Base-by-base conservation (phyloP, 2,113 vertebrate genomes). In the Neotragus moschatus region DNA sequence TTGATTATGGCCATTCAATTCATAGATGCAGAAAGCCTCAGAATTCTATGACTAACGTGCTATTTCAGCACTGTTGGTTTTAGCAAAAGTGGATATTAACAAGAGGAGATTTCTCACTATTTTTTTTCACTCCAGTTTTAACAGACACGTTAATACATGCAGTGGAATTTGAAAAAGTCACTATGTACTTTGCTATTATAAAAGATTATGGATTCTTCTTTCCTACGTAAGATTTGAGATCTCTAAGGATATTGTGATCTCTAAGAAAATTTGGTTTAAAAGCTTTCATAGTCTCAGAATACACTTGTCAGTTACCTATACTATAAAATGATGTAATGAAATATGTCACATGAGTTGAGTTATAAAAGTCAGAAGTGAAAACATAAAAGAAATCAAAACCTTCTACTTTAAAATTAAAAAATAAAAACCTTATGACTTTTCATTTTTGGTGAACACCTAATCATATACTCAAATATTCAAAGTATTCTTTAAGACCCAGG, bases 181-280 rank as follows among this genome's bases (percentile, higher is more conserved):
- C 21, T 73, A 15, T 17, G 25, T 17, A 81, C 17, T 93, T 90
- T 84, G 19, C 33, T 93, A 60, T 21, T 75, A 15, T 84, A 61
- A 91, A 95, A 87, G 3, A 53, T 82, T 53, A 56, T 26, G 6
- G 53, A 75, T 30, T 53, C 81, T 88, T 82, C 81, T 88, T 90
- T 90, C 36, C 49, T 87, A 80, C 26, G 53, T 17, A 91, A 96
- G 33, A 97, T 36, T 95, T 12, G 43, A 80, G 39, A 73, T 28
- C 60, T 86, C 21, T 90, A 61, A 56, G 53, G 45, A 60, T 61
- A 93, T 47, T 89, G 60, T 55, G 19, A 84, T 80, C 13, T 51
- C 19, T 94, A 97, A 70, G 97, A 96, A 94, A 94, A 91, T 21
- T 89, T 80, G 45, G 4, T 90, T 89, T 82, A 51, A 94, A 89